Conservation (phyloP, 2,113 vertebrate genomes). For the Lepus americanus region DNA sequence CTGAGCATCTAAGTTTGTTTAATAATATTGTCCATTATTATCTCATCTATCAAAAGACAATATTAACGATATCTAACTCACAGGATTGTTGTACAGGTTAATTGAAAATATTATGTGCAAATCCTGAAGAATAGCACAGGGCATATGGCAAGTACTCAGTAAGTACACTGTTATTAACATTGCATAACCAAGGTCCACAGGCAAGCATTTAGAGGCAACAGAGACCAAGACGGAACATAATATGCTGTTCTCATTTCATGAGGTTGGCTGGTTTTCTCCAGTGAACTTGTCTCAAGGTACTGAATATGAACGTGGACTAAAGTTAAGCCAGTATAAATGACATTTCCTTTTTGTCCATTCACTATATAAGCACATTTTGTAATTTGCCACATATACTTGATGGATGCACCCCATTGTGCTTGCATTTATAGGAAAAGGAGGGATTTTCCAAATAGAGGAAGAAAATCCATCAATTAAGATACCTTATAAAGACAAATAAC, state of each 20-base stretch:
- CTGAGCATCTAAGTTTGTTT: not conserved
- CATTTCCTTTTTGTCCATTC: not conserved
- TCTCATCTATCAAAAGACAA: not conserved
- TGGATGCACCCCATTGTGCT: not conserved
- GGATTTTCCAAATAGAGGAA: slow-evolving; percentile 19
- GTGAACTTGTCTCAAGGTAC: not conserved
- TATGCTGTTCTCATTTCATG: slow-evolving; percentile 56
- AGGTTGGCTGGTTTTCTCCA: slow-evolving; percentile 60
- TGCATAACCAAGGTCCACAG: not conserved
- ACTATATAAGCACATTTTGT: not conserved
- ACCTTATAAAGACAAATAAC: not conserved
- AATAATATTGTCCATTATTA: not conserved
- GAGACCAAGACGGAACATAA: slow-evolving; percentile 53
- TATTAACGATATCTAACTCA: not conserved
- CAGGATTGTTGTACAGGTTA: not conserved
- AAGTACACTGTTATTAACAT: slow-evolving; percentile 49
- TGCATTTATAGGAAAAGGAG: slow-evolving; percentile 25
- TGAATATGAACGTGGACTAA: not conserved
- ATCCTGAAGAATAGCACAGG: not conserved
- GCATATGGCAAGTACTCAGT: slow-evolving; percentile 1
- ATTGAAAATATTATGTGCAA: not conserved
- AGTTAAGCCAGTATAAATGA: not conserved
- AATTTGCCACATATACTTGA: not conserved
- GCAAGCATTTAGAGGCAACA: slow-evolving; percentile 29
- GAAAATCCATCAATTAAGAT: not conserved